phyloP scores from a whole-genome alignment of 2,797 vertebrate genomes.

The Echiichthys vipera region DNA sequence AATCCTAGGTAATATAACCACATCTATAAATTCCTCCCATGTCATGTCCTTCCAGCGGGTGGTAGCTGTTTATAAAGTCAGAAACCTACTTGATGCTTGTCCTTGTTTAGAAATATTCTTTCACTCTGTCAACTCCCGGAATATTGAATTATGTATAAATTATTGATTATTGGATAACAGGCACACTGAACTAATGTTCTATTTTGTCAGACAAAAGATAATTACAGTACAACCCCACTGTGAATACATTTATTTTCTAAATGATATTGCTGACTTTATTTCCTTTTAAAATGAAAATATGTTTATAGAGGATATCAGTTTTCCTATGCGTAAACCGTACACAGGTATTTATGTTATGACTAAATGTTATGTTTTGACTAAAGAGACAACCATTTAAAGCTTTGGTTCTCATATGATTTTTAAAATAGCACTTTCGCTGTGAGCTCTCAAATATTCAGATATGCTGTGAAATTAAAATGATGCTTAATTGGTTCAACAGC shows the following conservation, averaged over 20 bases:
- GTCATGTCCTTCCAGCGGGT: neutral
- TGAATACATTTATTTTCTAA: conserved; percentile 13
- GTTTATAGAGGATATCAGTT: conserved; percentile 22
- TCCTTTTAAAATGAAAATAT: conserved; percentile 10
- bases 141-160: conserved; percentile 25
- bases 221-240: conserved; percentile 1
- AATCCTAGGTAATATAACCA: neutral
- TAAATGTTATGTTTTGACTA: conserved; percentile 43
- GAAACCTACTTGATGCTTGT: neutral
- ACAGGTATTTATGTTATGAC: conserved; percentile 7
- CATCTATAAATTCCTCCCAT: neutral
- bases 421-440: conserved; percentile 26
- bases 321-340: neutral
- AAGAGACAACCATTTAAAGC: conserved; percentile 26
- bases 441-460: conserved; percentile 29
- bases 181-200: conserved; percentile 13
- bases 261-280: conserved; percentile 1
- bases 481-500: conserved; percentile 54
- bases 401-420: conserved; percentile 23
- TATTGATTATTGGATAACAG: neutral
- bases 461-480: conserved; percentile 58
- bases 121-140: neutral
- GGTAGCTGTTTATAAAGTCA: neutral
- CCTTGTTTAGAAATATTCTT: neutral
- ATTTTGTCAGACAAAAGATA: conserved; percentile 21